Evolutionary conservation across 1,140 invertebrate genomes (phyloP), one percentile per base, ranked within the genome.

Genomic region (Calephelis nemesis): DNA sequence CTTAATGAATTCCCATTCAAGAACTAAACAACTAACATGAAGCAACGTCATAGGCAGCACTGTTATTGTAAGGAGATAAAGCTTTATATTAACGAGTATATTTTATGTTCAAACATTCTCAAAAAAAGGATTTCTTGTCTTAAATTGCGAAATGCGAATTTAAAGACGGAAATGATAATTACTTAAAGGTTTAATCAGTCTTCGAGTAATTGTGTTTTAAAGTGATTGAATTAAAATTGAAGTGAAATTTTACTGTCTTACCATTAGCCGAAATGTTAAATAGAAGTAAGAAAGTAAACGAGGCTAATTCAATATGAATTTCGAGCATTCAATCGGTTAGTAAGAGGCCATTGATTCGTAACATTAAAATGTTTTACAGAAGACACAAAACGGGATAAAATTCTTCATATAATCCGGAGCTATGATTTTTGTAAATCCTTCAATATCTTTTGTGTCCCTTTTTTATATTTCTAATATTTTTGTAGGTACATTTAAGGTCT

Each of bases 301-400:
- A 60, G 39, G 54, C 11, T 60, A 60, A 60, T 60, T 60, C 54
- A 40, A 60, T 40, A 60, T 60, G 54, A 60, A 60, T 60, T 8
- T 60, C 58, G 39, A 60, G 58, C 39, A 40, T 40, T 11, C 12
- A 60, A 40, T 12, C 11, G 4, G 39, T 11, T 42, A 12, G 39
- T 60, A 40, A 60, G 58, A 60, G 39, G 58, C 12, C 39, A 60
- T 60, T 60, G 39, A 60, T 60, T 60, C 12, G 19, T 60, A 60
- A 40, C 12, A 30, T 42, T 39, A 39, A 40, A 60, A 60, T 60
- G n/a, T 42, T 60, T 60, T 40, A 12, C n/a, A 60, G 58, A 7
- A 60, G 39, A 60, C 58, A 40, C 58, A 60, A 60, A 40, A 60
- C 13, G 30, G 58, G 40, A 60, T 40, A 60, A 60, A 60, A 40